These are phyloP conservation scores for Bombus sylvicola DNA, from an alignment of 1,140 invertebrate species.

Conservation along the genomic window DNA sequence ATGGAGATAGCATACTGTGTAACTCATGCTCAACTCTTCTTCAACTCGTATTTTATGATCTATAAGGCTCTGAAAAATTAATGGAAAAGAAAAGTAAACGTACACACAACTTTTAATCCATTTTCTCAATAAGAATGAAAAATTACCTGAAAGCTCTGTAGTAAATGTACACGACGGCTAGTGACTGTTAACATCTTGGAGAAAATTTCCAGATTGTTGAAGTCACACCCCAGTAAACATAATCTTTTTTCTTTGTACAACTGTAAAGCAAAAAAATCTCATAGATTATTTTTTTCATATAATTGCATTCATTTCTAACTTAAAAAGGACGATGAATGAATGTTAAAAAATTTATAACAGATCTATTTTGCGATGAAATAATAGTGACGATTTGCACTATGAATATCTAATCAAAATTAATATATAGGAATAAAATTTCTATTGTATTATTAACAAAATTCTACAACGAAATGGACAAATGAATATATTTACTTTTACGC, in stretches of 20 bases:
- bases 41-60: slow-evolving; percentile 85
- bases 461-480: not conserved
- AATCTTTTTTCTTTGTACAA: slow-evolving; percentile 86
- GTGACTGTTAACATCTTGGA: slow-evolving; percentile 88
- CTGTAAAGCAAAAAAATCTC: slow-evolving; percentile 77
- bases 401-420: not conserved
- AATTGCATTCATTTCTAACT: not conserved
- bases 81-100: not conserved
- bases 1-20: slow-evolving; percentile 75
- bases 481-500: not conserved
- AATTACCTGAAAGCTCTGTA: slow-evolving; percentile 87
- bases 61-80: slow-evolving; percentile 83
- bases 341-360: not conserved
- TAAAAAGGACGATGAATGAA: not conserved
- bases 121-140: not conserved
- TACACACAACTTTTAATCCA: not conserved
- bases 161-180: slow-evolving; percentile 86
- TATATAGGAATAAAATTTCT: not conserved
- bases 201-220: slow-evolving; percentile 89
- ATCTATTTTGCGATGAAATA: not conserved
- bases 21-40: slow-evolving; percentile 82
- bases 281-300: not conserved
- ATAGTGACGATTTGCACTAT: not conserved
- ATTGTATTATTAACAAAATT: not conserved
- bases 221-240: slow-evolving; percentile 86